A percentile compares a stretch with the other conserved stretches of the same genome.
phyloP scores from a whole-genome alignment of 2,113 vertebrate genomes.

The Girardinichthys multiradiatus region DNA sequence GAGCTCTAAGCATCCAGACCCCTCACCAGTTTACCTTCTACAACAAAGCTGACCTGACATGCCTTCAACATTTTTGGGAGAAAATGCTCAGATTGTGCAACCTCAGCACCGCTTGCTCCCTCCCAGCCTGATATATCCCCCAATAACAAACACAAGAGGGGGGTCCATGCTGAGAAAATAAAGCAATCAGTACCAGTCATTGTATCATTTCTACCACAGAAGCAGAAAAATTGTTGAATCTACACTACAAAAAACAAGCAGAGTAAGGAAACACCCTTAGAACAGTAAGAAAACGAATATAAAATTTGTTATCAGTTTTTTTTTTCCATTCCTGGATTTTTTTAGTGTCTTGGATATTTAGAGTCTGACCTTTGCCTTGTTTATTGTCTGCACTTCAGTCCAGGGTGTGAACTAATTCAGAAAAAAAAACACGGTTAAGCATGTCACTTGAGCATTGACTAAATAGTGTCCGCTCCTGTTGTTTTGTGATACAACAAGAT shows the following conservation, averaged over 20 bases:
- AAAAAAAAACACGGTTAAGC: conserved; percentile 30
- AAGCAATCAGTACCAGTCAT: conserved; percentile 77
- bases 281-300: conserved; percentile 65
- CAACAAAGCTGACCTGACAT: conserved; percentile 33
- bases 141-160: conserved; percentile 77
- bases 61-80: conserved; percentile 69
- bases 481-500: conserved; percentile 13
- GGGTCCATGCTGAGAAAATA: conserved; percentile 79
- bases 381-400: conserved; percentile 53
- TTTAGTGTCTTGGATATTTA: conserved; percentile 51
- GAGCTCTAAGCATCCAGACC: conserved; percentile 23
- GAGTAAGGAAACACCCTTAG: conserved; percentile 69
- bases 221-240: conserved; percentile 79
- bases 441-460: conserved; percentile 19
- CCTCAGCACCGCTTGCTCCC: conserved; percentile 60
- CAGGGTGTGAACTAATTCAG: conserved; percentile 28
- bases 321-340: conserved; percentile 50
- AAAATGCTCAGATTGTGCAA: conserved; percentile 73
- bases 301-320: conserved; percentile 75
- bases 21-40: conserved; percentile 14
- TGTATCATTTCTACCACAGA: conserved; percentile 77
- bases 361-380: conserved; percentile 58
- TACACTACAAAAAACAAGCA: conserved; percentile 81
- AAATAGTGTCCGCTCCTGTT: conserved; percentile 18
- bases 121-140: conserved; percentile 63